Evolutionary conservation across 92 coral and sea anemone species (phyloP).

Genomic region (Phenganax stokvisi): DNA sequence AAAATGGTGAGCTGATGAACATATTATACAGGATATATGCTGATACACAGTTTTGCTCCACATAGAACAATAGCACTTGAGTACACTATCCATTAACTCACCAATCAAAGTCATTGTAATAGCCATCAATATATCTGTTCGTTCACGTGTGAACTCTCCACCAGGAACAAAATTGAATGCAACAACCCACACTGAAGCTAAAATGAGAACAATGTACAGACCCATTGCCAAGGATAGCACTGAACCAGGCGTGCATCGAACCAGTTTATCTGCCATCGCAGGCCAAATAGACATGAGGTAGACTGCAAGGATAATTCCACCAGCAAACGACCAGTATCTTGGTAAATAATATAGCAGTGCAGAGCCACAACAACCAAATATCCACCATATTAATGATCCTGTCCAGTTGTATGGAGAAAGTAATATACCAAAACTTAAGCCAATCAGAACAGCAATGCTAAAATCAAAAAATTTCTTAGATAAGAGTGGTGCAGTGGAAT

Average conservation of each 20-base stretch:
- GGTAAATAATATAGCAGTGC: slow-evolving; percentile 72
- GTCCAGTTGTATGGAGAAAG: slow-evolving; percentile 74
- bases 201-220: slow-evolving; percentile 61
- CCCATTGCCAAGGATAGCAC: slow-evolving; percentile 66
- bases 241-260: slow-evolving; percentile 67
- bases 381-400: slow-evolving; percentile 66
- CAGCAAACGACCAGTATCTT: slow-evolving; percentile 61
- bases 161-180: slow-evolving; percentile 97
- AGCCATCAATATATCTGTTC: slow-evolving; percentile 66
- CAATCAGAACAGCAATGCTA: slow-evolving; percentile 69
- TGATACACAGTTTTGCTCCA: too few relatives aligned
- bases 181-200: slow-evolving; percentile 95
- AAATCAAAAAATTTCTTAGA: not conserved
- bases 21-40: too few relatives aligned
- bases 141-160: slow-evolving; percentile 88
- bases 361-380: slow-evolving; percentile 66
- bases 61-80: too few relatives aligned
- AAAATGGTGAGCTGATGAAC: too few relatives aligned
- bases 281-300: slow-evolving; percentile 96
- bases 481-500: not conserved
- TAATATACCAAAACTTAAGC: slow-evolving; percentile 59
- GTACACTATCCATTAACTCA: slow-evolving; percentile 15
- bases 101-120: slow-evolving; percentile 76
- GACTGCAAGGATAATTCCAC: slow-evolving; percentile 72
- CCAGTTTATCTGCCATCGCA: slow-evolving; percentile 82